Evolutionary conservation across 2,888 invertebrate genomes (phyloP).

Genomic region (Sceliomorpha sp.): DNA sequence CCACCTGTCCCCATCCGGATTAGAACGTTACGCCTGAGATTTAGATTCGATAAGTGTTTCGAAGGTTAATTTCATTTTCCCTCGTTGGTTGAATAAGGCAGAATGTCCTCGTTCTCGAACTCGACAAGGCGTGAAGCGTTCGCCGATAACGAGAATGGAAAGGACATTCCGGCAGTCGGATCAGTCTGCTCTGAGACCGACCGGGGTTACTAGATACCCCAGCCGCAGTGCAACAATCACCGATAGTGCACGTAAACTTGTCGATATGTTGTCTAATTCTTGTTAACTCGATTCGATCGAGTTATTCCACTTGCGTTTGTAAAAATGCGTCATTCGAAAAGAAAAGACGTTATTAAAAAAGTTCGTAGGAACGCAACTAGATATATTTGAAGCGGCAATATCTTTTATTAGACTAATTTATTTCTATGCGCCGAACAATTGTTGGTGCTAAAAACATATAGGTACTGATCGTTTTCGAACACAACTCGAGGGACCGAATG

Average conservation of each 20-base stretch:
- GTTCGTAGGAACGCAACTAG: too few relatives aligned
- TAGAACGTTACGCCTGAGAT: constrained; percentile 23
- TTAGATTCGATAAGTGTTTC: constrained; percentile 58
- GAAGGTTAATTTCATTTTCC: constrained; percentile 65
- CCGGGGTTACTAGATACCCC: constrained; percentile 51
- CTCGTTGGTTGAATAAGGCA: constrained; percentile 57
- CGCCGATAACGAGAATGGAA: constrained; percentile 72
- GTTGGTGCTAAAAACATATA: neutral
- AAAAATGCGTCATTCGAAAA: constrained; percentile 40
- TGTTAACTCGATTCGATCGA: constrained; percentile 35
- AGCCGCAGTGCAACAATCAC: constrained; percentile 27
- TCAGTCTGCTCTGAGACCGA: constrained; percentile 26
- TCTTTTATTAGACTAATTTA: too few relatives aligned
- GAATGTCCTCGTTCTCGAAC: constrained; percentile 65
- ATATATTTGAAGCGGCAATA: too few relatives aligned
- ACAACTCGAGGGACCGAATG: too few relatives aligned
- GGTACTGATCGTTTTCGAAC: too few relatives aligned
- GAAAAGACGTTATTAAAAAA: constrained; percentile 9
- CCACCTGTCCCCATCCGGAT: constrained; percentile 43
- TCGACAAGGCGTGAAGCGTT: constrained; percentile 72
- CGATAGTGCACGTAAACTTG: constrained; percentile 31
- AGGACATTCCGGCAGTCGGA: constrained; percentile 71
- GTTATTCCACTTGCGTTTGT: constrained; percentile 40
- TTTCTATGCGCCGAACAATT: too few relatives aligned
- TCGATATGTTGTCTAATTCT: constrained; percentile 26